Base-by-base conservation (phyloP, 2,888 invertebrate species). In the Xestia ashworthii region DNA sequence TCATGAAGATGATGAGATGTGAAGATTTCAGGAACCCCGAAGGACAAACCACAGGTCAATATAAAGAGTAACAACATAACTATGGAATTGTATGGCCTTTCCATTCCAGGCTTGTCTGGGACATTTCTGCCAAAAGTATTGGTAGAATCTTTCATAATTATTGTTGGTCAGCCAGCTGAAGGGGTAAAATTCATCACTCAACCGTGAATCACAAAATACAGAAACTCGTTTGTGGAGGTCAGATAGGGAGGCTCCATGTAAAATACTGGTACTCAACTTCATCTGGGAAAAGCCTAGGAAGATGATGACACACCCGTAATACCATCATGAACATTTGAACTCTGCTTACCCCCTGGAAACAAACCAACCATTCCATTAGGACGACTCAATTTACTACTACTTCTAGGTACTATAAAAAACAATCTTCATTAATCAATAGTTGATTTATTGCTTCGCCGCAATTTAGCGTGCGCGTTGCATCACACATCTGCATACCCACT, bases 401-500 rank as follows among this genome's bases (percentile, higher is more conserved):
- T 80, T 80, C 67, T 68, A 62, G 44, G 62, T 62, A 71, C 44
- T 68, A 69, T 9, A 50, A 67, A 82, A 82, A 82, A 83, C 70
- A 71, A 58, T 48, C 55, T 66, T 41, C 68, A 82, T 84, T 70
- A 68, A 76, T 84, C 86, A 84, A 81, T 81, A 71, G 58, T 71
- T 50, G 71, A 77, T 71, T 68, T 71, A 84, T 69, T 66, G 3
- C 44, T 14, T 62, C 50, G 71, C 66, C 55, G 71, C 25, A 73
- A 60, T 64, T 71, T 77, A 66, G 76, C 71, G 65, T 83, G 82
- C 71, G 50, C 50, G 68, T 83, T 83, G 81, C 81, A 68, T 71
- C 73, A 84, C 44, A 55, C 32, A 73, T 76, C 76, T 84, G 83
- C 84, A 84, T 77, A 83, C 70, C 41, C 66, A 83, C 83, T 83